A percentile compares a stretch with the other conserved stretches of the same genome.
Evolutionary conservation across 1,140 invertebrate species (phyloP).

Genomic region (Littorina saxatilis): DNA sequence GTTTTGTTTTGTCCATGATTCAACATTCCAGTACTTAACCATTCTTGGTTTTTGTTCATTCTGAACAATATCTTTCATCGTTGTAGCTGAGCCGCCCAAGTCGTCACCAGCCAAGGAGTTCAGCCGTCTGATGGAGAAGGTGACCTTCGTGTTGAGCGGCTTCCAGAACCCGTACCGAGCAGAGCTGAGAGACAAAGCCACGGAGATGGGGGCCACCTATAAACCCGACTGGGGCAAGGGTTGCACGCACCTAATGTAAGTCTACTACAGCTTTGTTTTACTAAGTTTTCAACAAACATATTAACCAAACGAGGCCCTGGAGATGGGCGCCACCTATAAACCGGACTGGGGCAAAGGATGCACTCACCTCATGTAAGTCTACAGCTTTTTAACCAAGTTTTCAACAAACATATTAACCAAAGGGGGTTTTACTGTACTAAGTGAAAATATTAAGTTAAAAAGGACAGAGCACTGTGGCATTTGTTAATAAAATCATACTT

Average conservation of each 20-base stretch:
- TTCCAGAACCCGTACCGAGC: slow-evolving; percentile 88
- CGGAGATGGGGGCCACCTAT: slow-evolving; percentile 88
- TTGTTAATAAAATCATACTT: no score
- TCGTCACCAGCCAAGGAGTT: slow-evolving; percentile 58
- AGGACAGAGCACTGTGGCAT: no score
- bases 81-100: slow-evolving; percentile 63
- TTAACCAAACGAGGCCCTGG: slow-evolving; percentile 76
- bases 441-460: no score
- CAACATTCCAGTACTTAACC: background rate
- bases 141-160: slow-evolving; percentile 89
- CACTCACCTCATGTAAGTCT: slow-evolving; percentile 89
- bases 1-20: background rate
- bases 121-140: slow-evolving; percentile 79
- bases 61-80: slow-evolving; percentile 8
- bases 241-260: slow-evolving; percentile 90
- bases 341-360: slow-evolving; percentile 85
- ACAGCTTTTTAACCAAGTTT: no score
- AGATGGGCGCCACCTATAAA: slow-evolving; percentile 88
- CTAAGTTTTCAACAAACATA: no score
- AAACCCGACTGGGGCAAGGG: slow-evolving; percentile 83
- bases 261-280: no score
- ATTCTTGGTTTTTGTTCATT: background rate
- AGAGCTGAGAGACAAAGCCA: slow-evolving; percentile 82
- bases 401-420: no score
- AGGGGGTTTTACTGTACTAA: no score